phyloP scores from a whole-genome alignment of 2,797 vertebrate species.

The Podargus strigoides region DNA sequence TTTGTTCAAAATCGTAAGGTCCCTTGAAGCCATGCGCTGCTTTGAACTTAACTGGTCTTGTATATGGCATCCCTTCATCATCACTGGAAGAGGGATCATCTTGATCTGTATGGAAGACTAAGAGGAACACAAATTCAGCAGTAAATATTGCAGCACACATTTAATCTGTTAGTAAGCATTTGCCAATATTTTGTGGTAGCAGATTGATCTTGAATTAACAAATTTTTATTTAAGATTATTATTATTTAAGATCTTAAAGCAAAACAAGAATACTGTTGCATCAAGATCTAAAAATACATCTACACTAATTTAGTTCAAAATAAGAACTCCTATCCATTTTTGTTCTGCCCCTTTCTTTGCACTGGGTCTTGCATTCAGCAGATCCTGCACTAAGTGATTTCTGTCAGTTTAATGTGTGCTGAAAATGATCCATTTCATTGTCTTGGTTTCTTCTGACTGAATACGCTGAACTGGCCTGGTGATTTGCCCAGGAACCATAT shows the following conservation, averaged over 20 bases:
- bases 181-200: background rate
- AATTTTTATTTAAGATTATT: no score
- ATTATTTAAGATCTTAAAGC: background rate
- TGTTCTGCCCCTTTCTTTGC: background rate
- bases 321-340: background rate
- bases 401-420: background rate
- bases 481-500: background rate
- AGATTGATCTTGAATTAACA: background rate
- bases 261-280: background rate
- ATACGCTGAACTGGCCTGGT: background rate
- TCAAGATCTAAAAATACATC: background rate
- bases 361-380: background rate
- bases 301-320: background rate
- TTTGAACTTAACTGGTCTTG: constrained; percentile 95
- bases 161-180: background rate
- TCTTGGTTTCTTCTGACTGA: background rate
- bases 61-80: constrained; percentile 98
- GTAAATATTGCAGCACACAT: background rate
- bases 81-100: constrained; percentile 97
- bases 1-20: constrained; percentile 97
- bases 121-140: constrained; percentile 24
- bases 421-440: background rate
- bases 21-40: constrained; percentile 98
- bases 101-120: constrained; percentile 96
- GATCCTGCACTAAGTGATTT: background rate